A percentile compares a stretch with the other conserved stretches of the same genome.
Evolutionary conservation across 2,113 vertebrate species (phyloP).

Genomic region (Pseudopodoces humilis): DNA sequence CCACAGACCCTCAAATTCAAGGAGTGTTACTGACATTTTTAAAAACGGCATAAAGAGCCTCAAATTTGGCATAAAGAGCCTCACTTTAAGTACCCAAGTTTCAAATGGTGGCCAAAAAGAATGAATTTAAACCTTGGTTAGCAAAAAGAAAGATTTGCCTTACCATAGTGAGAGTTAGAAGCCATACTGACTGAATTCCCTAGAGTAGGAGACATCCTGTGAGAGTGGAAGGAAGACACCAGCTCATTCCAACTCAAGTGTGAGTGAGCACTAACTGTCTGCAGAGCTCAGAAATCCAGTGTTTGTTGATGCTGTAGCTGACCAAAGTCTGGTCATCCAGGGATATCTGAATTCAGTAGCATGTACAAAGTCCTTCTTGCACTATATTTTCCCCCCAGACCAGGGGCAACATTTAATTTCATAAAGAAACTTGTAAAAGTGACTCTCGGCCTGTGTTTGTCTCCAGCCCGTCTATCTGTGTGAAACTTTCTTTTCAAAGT

Average conservation of each 20-base stretch:
- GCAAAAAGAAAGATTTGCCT: conserved; percentile 71
- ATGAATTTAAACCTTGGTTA: conserved; percentile 28
- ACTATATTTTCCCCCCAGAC: conserved; percentile 55
- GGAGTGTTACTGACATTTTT: neutral
- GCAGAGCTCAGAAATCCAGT: neutral
- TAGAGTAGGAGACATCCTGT: neutral
- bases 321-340: conserved; percentile 21
- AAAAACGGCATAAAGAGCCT: neutral
- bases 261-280: neutral
- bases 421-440: conserved; percentile 79
- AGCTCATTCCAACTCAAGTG: neutral
- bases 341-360: conserved; percentile 63
- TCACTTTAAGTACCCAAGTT: neutral
- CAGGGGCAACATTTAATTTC: conserved; percentile 74
- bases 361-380: conserved; percentile 72
- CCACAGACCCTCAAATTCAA: neutral
- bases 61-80: neutral
- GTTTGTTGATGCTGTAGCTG: conserved; percentile 42
- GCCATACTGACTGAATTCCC: conserved; percentile 72
- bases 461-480: neutral
- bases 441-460: conserved; percentile 44
- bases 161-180: conserved; percentile 68
- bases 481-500: neutral
- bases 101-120: conserved; percentile 44
- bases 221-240: neutral